A percentile compares a stretch with the other conserved stretches of the same genome.
phyloP scores from a whole-genome alignment of 2,888 invertebrate genomes.

The Mactromeris polynyma region DNA sequence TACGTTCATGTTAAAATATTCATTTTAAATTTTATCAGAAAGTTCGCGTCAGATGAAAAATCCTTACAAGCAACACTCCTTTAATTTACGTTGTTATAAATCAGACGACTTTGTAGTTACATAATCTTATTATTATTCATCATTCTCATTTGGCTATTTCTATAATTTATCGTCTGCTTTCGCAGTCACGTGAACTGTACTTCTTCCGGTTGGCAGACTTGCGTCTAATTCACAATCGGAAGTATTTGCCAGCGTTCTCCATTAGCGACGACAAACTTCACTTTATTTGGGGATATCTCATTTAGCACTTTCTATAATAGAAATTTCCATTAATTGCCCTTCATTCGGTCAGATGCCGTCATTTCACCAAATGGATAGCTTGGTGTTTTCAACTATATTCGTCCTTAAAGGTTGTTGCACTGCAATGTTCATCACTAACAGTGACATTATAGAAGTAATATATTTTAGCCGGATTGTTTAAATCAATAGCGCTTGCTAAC shows the following conservation, averaged over 20 bases:
- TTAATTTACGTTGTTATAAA: no score
- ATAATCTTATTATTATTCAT: no score
- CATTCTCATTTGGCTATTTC: not conserved
- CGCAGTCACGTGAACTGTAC: not conserved
- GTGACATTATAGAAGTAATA: no score
- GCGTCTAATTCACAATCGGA: not conserved
- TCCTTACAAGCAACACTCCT: no score
- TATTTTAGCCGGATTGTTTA: no score
- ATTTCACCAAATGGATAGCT: not conserved
- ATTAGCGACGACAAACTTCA: conserved; percentile 2
- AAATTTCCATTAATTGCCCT: not conserved
- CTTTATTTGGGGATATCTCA: not conserved
- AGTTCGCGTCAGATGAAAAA: no score
- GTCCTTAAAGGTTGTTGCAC: no score
- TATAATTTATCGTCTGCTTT: not conserved
- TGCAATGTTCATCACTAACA: no score
- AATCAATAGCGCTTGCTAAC: no score
- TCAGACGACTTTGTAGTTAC: no score
- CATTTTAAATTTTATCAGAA: no score
- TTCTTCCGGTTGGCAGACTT: not conserved
- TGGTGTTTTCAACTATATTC: not conserved
- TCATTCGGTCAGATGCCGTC: not conserved
- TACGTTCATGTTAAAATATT: no score
- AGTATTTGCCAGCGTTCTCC: not conserved
- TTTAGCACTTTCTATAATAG: not conserved